Evolutionary conservation across 2,888 invertebrate species (phyloP).

Genomic region (Blomia tropicalis): DNA sequence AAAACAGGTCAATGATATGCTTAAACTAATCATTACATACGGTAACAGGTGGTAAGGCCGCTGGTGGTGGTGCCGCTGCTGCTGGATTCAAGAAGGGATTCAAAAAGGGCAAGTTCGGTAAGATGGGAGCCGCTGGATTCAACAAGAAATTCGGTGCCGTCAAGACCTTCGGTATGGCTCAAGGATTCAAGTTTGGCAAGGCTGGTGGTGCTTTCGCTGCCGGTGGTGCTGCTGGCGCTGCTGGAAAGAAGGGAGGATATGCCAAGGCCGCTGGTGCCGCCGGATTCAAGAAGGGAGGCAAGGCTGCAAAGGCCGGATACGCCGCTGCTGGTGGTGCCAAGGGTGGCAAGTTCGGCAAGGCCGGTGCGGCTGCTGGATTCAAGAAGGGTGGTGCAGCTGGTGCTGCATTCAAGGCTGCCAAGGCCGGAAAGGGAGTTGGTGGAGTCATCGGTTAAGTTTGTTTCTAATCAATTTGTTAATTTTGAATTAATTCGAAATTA

Average conservation of each 20-base stretch:
- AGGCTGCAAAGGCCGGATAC: neutral
- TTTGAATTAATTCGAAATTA: neutral
- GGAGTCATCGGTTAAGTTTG: neutral
- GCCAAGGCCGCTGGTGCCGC: conserved; percentile 9
- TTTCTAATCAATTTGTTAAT: neutral
- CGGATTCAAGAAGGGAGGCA: conserved; percentile 8
- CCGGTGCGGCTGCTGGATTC: conserved; percentile 8
- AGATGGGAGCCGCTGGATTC: conserved; percentile 19
- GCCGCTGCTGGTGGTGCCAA: neutral
- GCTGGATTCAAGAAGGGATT: conserved; percentile 14
- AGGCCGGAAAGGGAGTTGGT: neutral
- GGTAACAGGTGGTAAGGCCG: conserved; percentile 12
- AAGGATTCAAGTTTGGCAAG: conserved; percentile 25
- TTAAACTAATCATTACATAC: too few relatives aligned
- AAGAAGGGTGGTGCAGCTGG: conserved; percentile 1
- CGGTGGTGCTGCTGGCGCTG: conserved; percentile 18
- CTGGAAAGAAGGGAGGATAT: neutral
- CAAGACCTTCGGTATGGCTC: conserved; percentile 20
- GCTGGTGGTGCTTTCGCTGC: conserved; percentile 24
- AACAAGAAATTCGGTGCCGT: conserved; percentile 23
- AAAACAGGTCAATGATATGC: too few relatives aligned
- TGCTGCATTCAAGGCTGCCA: conserved; percentile 15
- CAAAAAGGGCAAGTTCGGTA: conserved; percentile 15
- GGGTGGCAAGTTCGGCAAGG: conserved; percentile 12
- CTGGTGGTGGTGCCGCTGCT: conserved; percentile 12